Percentiles rank a stretch among this genome's conserved stretches.
Conservation (phyloP, 2,797 vertebrate species). For the Aeoliscus strigatus region DNA sequence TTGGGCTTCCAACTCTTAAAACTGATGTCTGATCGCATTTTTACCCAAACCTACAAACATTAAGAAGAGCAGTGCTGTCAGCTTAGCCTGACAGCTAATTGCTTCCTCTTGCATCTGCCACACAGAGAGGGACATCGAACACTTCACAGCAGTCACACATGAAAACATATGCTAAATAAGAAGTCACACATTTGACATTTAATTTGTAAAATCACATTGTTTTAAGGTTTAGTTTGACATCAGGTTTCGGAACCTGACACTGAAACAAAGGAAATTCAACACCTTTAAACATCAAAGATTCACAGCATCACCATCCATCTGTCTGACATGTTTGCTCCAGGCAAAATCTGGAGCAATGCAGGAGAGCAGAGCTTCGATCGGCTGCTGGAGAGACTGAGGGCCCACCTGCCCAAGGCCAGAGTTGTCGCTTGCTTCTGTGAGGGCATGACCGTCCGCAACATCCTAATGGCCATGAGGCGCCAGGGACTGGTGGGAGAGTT, state of each 20-base stretch:
- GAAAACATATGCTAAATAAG: slow-evolving; percentile 3
- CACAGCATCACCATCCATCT: slow-evolving; percentile 10
- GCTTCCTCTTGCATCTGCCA: too few relatives aligned
- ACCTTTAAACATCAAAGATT: neutral
- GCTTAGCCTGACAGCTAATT: too few relatives aligned
- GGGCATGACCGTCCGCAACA: slow-evolving; percentile 95
- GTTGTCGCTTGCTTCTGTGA: slow-evolving; percentile 98
- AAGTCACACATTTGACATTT: neutral
- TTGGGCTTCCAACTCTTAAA: too few relatives aligned
- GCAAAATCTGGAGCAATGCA: slow-evolving; percentile 98
- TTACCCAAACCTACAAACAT: too few relatives aligned
- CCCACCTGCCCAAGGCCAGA: slow-evolving; percentile 92
- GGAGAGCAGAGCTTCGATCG: slow-evolving; percentile 94
- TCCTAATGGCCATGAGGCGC: slow-evolving; percentile 95
- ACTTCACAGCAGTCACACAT: neutral
- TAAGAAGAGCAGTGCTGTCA: too few relatives aligned
- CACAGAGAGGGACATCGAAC: too few relatives aligned
- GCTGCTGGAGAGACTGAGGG: slow-evolving; percentile 85
- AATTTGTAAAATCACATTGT: too few relatives aligned
- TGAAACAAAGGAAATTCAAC: slow-evolving; percentile 2
- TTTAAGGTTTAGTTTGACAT: too few relatives aligned
- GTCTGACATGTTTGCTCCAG: slow-evolving; percentile 35
- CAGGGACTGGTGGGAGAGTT: slow-evolving; percentile 89
- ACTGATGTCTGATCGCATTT: too few relatives aligned
- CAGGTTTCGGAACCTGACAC: too few relatives aligned